Evolutionary conservation across 2,888 invertebrate genomes (phyloP).

Genomic region (Idaea aversata): DNA sequence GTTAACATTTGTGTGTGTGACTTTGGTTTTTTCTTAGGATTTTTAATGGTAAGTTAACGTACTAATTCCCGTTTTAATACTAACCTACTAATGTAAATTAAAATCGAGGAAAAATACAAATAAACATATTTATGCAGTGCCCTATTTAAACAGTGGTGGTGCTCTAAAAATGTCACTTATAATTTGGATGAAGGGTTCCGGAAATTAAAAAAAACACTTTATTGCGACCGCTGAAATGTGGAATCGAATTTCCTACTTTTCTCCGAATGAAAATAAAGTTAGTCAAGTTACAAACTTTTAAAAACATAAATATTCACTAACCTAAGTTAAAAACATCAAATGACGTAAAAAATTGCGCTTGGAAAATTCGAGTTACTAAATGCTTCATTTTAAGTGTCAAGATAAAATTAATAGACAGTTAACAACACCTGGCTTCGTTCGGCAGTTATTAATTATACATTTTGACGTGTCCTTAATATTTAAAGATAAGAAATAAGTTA

Average conservation of each 20-base stretch:
- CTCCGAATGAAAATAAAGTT: background rate
- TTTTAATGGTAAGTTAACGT: constrained; percentile 53
- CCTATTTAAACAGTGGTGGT: constrained; percentile 2
- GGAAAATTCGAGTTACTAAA: background rate
- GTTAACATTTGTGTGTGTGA: constrained; percentile 49
- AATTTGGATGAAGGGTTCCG: constrained; percentile 17
- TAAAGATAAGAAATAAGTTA: background rate
- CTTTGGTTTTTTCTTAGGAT: constrained; percentile 45
- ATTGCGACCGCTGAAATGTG: constrained; percentile 1
- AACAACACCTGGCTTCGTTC: background rate
- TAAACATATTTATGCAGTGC: background rate
- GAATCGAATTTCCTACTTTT: background rate
- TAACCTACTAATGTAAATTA: background rate
- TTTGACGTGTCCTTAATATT: background rate
- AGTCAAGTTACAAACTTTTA: background rate
- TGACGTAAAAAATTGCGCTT: background rate
- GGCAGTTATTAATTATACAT: background rate
- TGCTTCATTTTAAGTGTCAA: background rate
- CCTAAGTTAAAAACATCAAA: background rate
- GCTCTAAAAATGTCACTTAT: constrained; percentile 26
- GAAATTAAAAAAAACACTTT: constrained; percentile 13
- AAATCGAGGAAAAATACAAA: background rate
- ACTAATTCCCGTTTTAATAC: background rate
- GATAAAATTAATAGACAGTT: background rate
- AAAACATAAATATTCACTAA: background rate